Evolutionary conservation across 2,113 vertebrate genomes (phyloP), one percentile per base, ranked within the genome.

Genomic region (Eonycteris spelaea): DNA sequence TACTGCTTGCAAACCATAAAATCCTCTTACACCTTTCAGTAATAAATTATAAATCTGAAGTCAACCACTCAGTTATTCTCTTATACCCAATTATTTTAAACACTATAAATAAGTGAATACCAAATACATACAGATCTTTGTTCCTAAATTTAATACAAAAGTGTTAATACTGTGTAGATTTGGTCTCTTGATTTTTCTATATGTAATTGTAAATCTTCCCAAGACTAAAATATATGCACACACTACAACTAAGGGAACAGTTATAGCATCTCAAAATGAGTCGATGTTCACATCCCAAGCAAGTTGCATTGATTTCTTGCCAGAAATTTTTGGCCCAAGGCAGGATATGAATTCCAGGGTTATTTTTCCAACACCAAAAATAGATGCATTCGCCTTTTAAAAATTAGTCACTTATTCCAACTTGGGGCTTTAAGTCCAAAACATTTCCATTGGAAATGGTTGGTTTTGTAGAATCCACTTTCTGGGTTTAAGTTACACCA

Each of bases 321-420:
- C 95, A 97, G 59, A 91, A 35, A 91, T 48, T 89, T 95, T 91
- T 95, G 63, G 70, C 90, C 53, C 26, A 68, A 93, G 80, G 86
- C 59, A 94, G 79, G 16, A 90, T 61, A 33, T 79, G 45, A 95
- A 97, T 93, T 93, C 79, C 87, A 95, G 53, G 26, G 35, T 96
- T 78, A 91, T 87, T 96, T 96, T 93, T 92, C 48, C 75, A 79
- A 59, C 22, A 96, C 38, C 77, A 45, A 87, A 97, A 93, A 96
- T 78, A 53, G 78, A 90, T 38, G 53, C 92, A 59, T 24, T 91
- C 0, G 24, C 21, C 38, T 57, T 97, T 97, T 95, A 2, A 30
- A 85, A 96, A 95, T 73, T 22, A 86, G 61, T 83, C 91, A 77
- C 28, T 96, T 95, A 65, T 65, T 91, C 45, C 77, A 74, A 7